Evolutionary conservation across 2,797 vertebrate species (phyloP).

Genomic region (Anomalospiza imberbis): DNA sequence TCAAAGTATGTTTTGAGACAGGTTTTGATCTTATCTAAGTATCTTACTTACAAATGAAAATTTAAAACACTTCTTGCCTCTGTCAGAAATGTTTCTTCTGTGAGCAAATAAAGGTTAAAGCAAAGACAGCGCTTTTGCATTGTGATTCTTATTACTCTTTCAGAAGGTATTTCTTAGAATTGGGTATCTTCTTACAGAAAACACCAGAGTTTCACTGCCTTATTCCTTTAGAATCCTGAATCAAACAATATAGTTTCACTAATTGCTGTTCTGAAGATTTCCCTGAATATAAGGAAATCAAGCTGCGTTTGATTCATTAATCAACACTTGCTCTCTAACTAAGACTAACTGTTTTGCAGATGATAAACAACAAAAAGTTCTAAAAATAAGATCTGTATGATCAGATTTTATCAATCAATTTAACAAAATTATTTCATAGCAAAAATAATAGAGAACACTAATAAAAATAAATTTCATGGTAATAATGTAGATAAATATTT

Average conservation of each 20-base stretch:
- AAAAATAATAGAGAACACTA: background rate
- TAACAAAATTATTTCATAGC: background rate
- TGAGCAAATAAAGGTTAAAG: background rate
- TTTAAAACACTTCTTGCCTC: background rate
- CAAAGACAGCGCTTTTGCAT: background rate
- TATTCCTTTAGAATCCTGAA: background rate
- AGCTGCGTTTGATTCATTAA: constrained; percentile 28
- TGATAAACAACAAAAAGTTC: background rate
- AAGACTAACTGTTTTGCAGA: background rate
- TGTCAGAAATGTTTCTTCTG: background rate
- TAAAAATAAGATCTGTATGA: background rate
- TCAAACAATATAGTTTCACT: background rate
- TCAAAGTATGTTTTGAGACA: background rate
- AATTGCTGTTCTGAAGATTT: constrained; percentile 14
- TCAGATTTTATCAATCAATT: background rate
- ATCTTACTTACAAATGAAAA: background rate
- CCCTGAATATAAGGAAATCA: constrained; percentile 21
- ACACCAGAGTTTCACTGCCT: background rate
- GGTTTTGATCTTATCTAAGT: background rate
- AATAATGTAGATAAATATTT: background rate
- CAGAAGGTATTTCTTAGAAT: background rate
- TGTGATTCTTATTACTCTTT: background rate
- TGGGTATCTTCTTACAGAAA: background rate
- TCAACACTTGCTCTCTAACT: background rate
- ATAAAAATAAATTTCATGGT: background rate